Evolutionary conservation across 2,888 invertebrate genomes (phyloP).

Genomic region (Agrotis segetum): DNA sequence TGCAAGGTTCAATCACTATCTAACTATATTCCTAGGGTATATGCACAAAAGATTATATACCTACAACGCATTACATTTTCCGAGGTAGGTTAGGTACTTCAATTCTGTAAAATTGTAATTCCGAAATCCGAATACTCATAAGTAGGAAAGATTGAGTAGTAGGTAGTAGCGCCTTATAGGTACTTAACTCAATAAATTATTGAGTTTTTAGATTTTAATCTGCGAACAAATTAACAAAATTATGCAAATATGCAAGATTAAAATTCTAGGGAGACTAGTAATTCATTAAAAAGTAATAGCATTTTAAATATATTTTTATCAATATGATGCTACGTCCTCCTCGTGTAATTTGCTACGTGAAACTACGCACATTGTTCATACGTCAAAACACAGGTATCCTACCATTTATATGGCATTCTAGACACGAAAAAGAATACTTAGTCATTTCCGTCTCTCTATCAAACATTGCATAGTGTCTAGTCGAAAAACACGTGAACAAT

Average conservation of each 20-base stretch:
- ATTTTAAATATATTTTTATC: background rate
- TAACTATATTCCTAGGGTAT: too few relatives aligned
- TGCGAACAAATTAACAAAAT: background rate
- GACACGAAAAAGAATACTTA: conserved; percentile 21
- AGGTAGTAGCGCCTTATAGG: too few relatives aligned
- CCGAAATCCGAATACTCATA: too few relatives aligned
- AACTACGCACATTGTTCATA: background rate
- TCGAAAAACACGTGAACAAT: background rate
- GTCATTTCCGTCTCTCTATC: background rate
- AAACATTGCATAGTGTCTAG: conserved; percentile 2
- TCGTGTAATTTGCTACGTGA: background rate
- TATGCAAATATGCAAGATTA: background rate
- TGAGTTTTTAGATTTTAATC: background rate
- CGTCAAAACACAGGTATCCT: background rate
- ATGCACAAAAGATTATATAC: too few relatives aligned
- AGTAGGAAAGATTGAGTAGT: too few relatives aligned
- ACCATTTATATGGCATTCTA: background rate
- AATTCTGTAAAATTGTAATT: too few relatives aligned
- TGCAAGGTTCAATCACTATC: background rate
- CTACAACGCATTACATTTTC: too few relatives aligned
- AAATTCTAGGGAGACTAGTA: background rate
- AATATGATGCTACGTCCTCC: background rate
- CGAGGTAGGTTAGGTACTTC: too few relatives aligned
- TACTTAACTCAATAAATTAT: too few relatives aligned
- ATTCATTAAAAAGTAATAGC: too few relatives aligned